A percentile compares a stretch with the other conserved stretches of the same genome.
Conservation (phyloP, 2,113 vertebrate species). For the Thunnus maccoyii region DNA sequence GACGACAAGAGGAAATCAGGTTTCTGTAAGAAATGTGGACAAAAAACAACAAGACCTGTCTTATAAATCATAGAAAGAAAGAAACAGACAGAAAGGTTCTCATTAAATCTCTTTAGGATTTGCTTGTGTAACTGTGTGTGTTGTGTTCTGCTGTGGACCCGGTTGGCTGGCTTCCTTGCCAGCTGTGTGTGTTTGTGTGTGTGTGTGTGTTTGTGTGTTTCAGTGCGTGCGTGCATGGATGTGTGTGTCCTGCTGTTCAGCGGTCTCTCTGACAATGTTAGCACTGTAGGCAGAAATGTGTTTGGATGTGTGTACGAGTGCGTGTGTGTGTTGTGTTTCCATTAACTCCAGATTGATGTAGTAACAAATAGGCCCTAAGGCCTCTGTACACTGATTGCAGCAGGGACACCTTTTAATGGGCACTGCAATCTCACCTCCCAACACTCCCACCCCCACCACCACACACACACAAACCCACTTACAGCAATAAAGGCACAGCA, state of each 20-base stretch:
- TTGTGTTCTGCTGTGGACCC: constrained; percentile 36
- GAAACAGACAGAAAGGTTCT: constrained; percentile 2
- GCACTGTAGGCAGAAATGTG: constrained; percentile 57
- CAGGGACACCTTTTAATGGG: constrained; percentile 80
- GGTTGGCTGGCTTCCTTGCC: constrained; percentile 36
- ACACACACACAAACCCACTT: background rate
- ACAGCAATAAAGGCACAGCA: constrained; percentile 10
- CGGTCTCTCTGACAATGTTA: constrained; percentile 58
- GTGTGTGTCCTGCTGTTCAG: constrained; percentile 56
- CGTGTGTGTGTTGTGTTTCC: constrained; percentile 53
- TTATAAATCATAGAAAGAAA: background rate
- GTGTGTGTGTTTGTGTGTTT: background rate
- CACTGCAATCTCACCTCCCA: constrained; percentile 19
- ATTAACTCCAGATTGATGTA: constrained; percentile 76
- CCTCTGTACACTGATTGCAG: constrained; percentile 74
- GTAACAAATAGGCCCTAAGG: constrained; percentile 74
- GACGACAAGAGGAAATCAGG: background rate
- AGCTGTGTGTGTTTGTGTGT: constrained; percentile 40
- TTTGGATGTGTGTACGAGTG: constrained; percentile 26
- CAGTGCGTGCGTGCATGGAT: background rate
- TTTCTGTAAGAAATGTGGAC: background rate
- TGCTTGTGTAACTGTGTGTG: constrained; percentile 33
- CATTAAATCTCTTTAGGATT: constrained; percentile 43
- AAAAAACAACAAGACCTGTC: background rate
- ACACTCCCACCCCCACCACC: background rate